These are phyloP conservation scores for Tricholauxania praeusta DNA, from an alignment of 2,888 invertebrate species.

Conservation along the genomic window DNA sequence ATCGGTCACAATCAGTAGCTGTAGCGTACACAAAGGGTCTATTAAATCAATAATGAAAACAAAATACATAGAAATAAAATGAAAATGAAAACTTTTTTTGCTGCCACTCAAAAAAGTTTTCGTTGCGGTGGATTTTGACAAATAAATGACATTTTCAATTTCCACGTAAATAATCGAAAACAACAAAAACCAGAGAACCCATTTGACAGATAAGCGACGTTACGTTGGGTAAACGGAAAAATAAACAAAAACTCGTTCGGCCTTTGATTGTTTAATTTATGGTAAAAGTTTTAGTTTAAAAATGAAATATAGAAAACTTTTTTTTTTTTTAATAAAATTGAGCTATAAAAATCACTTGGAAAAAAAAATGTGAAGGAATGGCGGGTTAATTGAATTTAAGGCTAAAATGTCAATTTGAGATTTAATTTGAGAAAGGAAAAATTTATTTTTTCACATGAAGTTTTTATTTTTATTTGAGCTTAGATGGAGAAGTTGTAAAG, in stretches of 20 bases:
- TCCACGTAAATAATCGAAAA: not conserved
- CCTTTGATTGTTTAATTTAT: slow-evolving; percentile 3
- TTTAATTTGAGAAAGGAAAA: too few species aligned
- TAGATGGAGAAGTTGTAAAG: too few species aligned
- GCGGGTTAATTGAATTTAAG: too few species aligned
- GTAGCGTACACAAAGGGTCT: not conserved
- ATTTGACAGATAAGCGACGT: not conserved
- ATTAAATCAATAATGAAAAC: slow-evolving; percentile 5
- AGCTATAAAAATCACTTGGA: not conserved
- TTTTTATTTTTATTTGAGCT: too few species aligned
- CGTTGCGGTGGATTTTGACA: slow-evolving; percentile 15
- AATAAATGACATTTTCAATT: slow-evolving; percentile 17
- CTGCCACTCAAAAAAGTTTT: not conserved
- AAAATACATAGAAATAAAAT: not conserved
- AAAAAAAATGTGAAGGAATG: too few species aligned
- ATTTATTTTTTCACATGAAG: too few species aligned
- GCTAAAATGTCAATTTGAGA: too few species aligned
- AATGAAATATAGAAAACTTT: not conserved
- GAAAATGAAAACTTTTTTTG: not conserved
- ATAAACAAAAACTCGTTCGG: not conserved
- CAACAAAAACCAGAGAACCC: too few species aligned
- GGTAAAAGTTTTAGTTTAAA: not conserved
- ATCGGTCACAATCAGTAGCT: not conserved
- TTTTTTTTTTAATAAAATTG: not conserved
- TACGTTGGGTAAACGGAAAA: too few species aligned